These are phyloP conservation scores for Anguilla obscura DNA, from an alignment of 2,797 vertebrate genomes.

Conservation along the genomic window DNA sequence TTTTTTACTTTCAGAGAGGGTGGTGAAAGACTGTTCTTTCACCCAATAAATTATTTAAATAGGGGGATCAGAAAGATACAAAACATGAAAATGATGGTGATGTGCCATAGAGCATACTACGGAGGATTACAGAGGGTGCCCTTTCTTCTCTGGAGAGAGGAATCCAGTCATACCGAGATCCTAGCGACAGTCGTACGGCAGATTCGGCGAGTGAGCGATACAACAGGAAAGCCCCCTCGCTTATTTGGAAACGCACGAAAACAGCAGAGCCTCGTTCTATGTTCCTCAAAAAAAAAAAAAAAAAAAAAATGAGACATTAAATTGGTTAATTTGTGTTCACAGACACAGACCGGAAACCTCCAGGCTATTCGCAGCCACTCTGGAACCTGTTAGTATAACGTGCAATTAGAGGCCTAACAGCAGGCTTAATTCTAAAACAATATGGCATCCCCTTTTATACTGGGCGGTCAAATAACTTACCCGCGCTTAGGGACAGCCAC, in stretches of 20 bases:
- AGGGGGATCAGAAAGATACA: neutral
- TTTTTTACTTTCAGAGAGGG: neutral
- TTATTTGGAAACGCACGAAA: slow-evolving; percentile 69
- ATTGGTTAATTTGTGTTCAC: slow-evolving; percentile 61
- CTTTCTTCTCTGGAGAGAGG: slow-evolving; percentile 53
- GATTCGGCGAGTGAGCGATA: slow-evolving; percentile 67
- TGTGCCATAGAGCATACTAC: neutral
- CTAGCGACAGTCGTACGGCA: slow-evolving; percentile 55
- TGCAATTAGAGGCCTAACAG: slow-evolving; percentile 77
- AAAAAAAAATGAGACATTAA: slow-evolving; percentile 64
- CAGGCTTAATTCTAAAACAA: slow-evolving; percentile 83
- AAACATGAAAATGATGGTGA: neutral
- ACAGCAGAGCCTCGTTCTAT: slow-evolving; percentile 66
- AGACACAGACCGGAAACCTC: slow-evolving; percentile 72
- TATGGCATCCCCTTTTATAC: slow-evolving; percentile 74
- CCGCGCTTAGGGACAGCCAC: slow-evolving; percentile 41
- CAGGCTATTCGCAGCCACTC: slow-evolving; percentile 73
- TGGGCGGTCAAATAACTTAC: slow-evolving; percentile 71
- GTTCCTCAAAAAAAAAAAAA: slow-evolving; percentile 53
- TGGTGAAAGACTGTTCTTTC: neutral
- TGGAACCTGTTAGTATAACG: slow-evolving; percentile 74
- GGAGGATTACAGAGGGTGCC: slow-evolving; percentile 20
- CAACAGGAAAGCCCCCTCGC: slow-evolving; percentile 66
- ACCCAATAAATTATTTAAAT: slow-evolving; percentile 5
- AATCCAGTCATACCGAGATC: slow-evolving; percentile 43